phyloP scores from a whole-genome alignment of 2,888 invertebrate species.

The Pollenia labialis region DNA sequence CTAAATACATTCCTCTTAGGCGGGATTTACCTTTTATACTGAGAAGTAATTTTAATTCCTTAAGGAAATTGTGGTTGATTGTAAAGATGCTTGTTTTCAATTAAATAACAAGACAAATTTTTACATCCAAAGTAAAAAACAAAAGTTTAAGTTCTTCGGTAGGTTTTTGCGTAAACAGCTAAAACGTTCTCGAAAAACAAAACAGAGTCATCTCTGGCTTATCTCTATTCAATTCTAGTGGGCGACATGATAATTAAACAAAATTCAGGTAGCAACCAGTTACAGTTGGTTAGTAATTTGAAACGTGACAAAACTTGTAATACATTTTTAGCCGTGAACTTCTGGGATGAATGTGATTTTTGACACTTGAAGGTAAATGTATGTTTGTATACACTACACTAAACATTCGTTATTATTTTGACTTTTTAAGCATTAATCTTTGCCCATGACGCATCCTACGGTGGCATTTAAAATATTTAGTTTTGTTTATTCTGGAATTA shows the following conservation, averaged over 20 bases:
- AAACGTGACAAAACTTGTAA: slow-evolving; percentile 50
- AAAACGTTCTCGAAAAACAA: background rate
- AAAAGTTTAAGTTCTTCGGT: background rate
- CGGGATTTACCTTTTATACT: background rate
- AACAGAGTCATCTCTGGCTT: background rate
- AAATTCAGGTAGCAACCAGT: slow-evolving; percentile 23
- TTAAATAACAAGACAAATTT: background rate
- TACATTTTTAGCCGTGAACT: slow-evolving; percentile 35
- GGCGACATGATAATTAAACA: slow-evolving; percentile 6
- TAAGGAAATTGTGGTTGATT: slow-evolving; percentile 9
- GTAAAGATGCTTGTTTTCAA: background rate
- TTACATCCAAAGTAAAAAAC: background rate
- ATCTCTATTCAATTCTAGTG: background rate
- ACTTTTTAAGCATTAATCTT: background rate
- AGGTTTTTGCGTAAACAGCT: background rate
- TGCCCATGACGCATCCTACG: background rate
- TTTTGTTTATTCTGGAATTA: background rate
- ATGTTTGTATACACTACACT: too few species aligned
- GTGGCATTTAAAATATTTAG: background rate
- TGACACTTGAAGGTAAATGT: background rate
- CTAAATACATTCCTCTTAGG: slow-evolving; percentile 12
- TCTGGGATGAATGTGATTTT: slow-evolving; percentile 19
- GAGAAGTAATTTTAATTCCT: slow-evolving; percentile 15
- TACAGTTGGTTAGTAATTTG: slow-evolving; percentile 38
- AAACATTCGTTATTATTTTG: slow-evolving; percentile 1